Percentiles rank a stretch among this genome's conserved stretches.
Evolutionary conservation across 2,888 invertebrate species (phyloP).

Genomic region (Troilus luridus): DNA sequence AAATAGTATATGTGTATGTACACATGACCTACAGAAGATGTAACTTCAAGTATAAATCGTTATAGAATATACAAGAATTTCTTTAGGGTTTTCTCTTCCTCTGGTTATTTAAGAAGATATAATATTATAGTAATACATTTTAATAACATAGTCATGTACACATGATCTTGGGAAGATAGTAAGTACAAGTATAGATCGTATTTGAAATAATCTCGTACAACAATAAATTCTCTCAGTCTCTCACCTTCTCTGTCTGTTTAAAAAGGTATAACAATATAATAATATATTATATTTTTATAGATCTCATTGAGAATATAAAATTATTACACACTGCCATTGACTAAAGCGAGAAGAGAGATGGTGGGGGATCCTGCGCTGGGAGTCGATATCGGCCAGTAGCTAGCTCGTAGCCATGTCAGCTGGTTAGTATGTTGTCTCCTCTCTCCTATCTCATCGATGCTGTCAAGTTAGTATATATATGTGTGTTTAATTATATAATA

Average conservation of each 20-base stretch:
- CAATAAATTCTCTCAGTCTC: background rate
- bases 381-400: background rate
- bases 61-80: too few relatives aligned
- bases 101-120: too few relatives aligned
- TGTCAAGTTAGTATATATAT: conserved; percentile 37
- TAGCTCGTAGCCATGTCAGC: background rate
- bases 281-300: background rate
- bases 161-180: too few relatives aligned
- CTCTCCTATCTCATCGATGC: conserved; percentile 29
- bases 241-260: background rate
- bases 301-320: background rate
- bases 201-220: too few relatives aligned
- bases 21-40: too few relatives aligned
- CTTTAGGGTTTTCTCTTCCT: too few relatives aligned
- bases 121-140: too few relatives aligned
- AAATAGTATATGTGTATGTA: too few relatives aligned
- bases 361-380: background rate
- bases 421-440: conserved; percentile 15
- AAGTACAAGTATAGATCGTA: too few relatives aligned
- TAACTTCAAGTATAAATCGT: too few relatives aligned
- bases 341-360: background rate
- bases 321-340: background rate
- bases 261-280: background rate
- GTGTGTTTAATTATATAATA: background rate
- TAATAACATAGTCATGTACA: too few relatives aligned